Evolutionary conservation across 2,797 vertebrate species (phyloP).

Genomic region (Ceryle rudis): DNA sequence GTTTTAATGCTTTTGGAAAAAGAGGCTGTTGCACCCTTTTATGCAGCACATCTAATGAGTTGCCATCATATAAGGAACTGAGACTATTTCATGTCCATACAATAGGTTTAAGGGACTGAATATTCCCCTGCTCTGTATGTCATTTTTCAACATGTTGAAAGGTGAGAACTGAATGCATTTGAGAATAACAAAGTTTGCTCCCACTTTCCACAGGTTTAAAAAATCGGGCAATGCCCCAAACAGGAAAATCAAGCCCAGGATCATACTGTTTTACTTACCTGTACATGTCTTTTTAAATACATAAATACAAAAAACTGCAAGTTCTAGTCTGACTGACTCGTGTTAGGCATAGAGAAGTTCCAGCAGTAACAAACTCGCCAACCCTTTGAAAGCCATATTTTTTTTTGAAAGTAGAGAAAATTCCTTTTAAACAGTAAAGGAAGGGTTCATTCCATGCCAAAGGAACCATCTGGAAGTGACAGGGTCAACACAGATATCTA

Average conservation of each 20-base stretch:
- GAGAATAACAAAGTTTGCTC: not conserved
- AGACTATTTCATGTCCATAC: not conserved
- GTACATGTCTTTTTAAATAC: not conserved
- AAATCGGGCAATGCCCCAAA: not conserved
- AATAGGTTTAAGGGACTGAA: not conserved
- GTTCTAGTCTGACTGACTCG: not conserved
- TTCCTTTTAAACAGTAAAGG: not conserved
- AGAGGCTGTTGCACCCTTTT: fast-evolving
- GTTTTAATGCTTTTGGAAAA: not conserved
- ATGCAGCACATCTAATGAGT: not conserved
- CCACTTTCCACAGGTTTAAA: not conserved
- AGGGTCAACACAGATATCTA: not conserved
- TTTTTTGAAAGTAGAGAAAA: not conserved
- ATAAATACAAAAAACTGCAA: not conserved
- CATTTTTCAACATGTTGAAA: not conserved
- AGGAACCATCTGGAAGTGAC: not conserved
- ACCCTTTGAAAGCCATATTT: not conserved
- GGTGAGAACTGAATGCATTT: fast-evolving
- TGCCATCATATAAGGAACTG: not conserved
- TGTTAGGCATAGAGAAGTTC: not conserved
- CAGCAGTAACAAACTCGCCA: not conserved
- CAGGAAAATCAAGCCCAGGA: not conserved
- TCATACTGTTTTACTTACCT: not conserved
- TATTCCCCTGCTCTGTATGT: not conserved
- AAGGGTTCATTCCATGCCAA: not conserved